A percentile compares a stretch with the other conserved stretches of the same genome.
phyloP scores from a whole-genome alignment of 2,888 invertebrate species.

The Macaria liturata region DNA sequence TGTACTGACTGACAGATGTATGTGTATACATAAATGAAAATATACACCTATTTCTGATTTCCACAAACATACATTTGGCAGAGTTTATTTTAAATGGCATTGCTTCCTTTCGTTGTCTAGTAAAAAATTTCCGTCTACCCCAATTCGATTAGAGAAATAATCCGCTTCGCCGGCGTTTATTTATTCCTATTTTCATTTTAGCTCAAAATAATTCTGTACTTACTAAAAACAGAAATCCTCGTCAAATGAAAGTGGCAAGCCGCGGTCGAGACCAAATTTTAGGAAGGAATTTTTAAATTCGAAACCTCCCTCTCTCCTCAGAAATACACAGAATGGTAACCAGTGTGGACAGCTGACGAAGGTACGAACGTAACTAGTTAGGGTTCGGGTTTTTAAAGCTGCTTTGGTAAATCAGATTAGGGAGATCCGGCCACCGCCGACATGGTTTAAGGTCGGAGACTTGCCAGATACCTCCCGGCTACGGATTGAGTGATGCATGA shows the following conservation, averaged over 20 bases:
- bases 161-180: neutral
- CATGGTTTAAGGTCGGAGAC: conserved; percentile 24
- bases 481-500: conserved; percentile 29
- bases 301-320: neutral
- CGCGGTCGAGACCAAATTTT: conserved; percentile 1
- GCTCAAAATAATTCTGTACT: neutral
- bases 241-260: conserved; percentile 2
- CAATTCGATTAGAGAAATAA: conserved; percentile 10
- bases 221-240: neutral
- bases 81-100: no score
- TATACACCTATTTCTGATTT: no score
- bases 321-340: neutral
- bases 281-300: conserved; percentile 7
- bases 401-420: conserved; percentile 26
- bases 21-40: no score
- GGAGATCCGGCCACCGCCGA: conserved; percentile 14
- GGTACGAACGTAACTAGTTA: conserved; percentile 15
- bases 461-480: conserved; percentile 19
- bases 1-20: no score
- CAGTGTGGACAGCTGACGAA: conserved; percentile 22
- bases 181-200: neutral
- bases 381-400: conserved; percentile 13
- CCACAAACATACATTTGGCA: no score
- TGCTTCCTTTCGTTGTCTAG: no score
- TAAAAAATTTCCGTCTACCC: neutral